Base-by-base conservation (phyloP, 2,888 invertebrate species). In the Saturnia japonica region DNA sequence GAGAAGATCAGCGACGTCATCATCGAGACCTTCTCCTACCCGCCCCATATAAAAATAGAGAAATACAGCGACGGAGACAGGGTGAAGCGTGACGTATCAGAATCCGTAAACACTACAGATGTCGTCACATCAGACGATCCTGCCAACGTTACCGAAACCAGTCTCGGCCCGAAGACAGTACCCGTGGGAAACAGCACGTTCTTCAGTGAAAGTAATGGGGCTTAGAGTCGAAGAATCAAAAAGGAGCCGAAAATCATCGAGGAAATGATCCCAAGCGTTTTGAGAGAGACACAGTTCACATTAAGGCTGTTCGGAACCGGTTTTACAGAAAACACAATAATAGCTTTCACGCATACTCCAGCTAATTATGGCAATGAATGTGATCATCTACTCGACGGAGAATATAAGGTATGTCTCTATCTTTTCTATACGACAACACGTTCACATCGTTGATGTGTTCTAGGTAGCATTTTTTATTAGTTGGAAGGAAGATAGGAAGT, bases 181-280 rank as follows among this genome's bases (percentile, higher is more conserved):
- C 19, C 47, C 0, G 16, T 40, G 0, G 45, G 28, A 1, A 14
- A 25, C 1, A 70, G 57, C 0, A 40, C n/a, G 12, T 74, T n/a
- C 70, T 0, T 54, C 72, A 0, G 67, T 88, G 0, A 87, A 78
- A 57, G 68, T 93, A 0, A 75, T 89, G 78, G 93, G 93, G 2
- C 73, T 93, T 0, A 83, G 93, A 51, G 85, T 94, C 0, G 93
- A 94, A 47, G 90, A 91, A 57, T 82, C 90, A 0, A 87, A 0
- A 93, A 93, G 68, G 92, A 93, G 45, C 91, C 93, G 0, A 90
- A 90, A 16, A 79, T 91, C 0, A 83, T 94, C 0, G 92, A 93
- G 14, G 91, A 82, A 0, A 78, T 89, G 78, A 89, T 93, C 7
- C 91, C 91, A 0, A 92, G 93, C 74, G 93, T 94, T 0, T 72